Percentiles rank a stretch among this genome's conserved stretches.
These are phyloP conservation scores for Agonopterix subpropinquella DNA, from an alignment of 2,888 invertebrate species.

Conservation along the genomic window DNA sequence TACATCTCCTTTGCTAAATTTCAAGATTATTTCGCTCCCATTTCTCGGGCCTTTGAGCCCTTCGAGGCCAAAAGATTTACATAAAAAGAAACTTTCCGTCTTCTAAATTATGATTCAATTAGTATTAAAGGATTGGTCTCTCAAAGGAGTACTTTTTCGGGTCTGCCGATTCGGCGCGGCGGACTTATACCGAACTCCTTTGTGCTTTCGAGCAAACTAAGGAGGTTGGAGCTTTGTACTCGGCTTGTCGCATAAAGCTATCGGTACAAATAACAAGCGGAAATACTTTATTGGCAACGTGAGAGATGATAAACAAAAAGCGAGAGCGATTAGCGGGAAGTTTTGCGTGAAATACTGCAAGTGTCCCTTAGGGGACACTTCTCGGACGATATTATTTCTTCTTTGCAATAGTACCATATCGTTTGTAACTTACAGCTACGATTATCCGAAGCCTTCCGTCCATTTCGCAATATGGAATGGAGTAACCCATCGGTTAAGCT, in stretches of 20 bases:
- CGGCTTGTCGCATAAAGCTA: constrained; percentile 49
- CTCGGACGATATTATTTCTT: constrained; percentile 16
- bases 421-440: constrained; percentile 23
- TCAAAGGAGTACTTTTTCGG: constrained; percentile 71
- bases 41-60: constrained; percentile 57
- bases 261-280: constrained; percentile 50
- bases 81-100: constrained; percentile 72
- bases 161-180: constrained; percentile 44
- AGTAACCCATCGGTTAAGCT: constrained; percentile 8
- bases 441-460: constrained; percentile 32
- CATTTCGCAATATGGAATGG: constrained; percentile 42
- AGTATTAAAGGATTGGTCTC: constrained; percentile 72
- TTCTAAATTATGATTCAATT: constrained; percentile 74
- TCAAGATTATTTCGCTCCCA: constrained; percentile 56
- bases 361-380: constrained; percentile 16
- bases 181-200: constrained; percentile 54
- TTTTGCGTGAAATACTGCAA: background rate
- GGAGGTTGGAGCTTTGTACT: constrained; percentile 56
- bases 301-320: constrained; percentile 15
- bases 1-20: constrained; percentile 42
- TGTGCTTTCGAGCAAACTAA: constrained; percentile 68
- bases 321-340: constrained; percentile 15
- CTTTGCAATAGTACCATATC: background rate
- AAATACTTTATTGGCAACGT: constrained; percentile 22
- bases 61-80: constrained; percentile 62